These are phyloP conservation scores for Corythornis cristatus DNA, from an alignment of 2,113 vertebrate genomes.

Conservation along the genomic window DNA sequence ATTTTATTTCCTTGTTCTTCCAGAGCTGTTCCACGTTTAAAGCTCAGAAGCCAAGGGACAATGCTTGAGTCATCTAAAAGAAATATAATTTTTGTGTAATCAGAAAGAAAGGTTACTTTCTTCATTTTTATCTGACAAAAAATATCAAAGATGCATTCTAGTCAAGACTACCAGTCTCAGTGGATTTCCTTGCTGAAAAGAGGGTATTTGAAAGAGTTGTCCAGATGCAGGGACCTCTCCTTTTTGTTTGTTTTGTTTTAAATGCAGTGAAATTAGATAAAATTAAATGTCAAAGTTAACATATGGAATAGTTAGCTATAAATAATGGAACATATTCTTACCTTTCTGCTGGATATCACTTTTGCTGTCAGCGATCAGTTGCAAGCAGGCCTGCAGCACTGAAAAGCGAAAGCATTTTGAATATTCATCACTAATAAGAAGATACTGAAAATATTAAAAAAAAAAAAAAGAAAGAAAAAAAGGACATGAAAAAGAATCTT, in stretches of 20 bases:
- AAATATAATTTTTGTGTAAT: background rate
- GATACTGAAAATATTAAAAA: no score
- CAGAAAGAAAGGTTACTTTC: background rate
- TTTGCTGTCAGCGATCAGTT: constrained; percentile 86
- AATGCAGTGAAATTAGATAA: background rate
- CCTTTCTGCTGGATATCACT: constrained; percentile 84
- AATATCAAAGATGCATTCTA: background rate
- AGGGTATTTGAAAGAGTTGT: background rate
- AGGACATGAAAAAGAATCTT: background rate
- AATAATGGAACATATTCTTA: constrained; percentile 59
- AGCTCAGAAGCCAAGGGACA: constrained; percentile 90
- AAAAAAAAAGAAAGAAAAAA: background rate
- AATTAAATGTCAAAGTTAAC: background rate
- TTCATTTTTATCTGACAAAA: background rate
- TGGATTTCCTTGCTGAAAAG: background rate
- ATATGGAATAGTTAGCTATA: background rate
- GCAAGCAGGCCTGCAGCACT: constrained; percentile 90
- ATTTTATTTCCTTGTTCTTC: constrained; percentile 86
- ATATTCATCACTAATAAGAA: background rate
- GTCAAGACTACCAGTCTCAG: background rate
- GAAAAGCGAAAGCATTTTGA: constrained; percentile 57
- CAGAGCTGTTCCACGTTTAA: constrained; percentile 87
- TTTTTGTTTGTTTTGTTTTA: background rate
- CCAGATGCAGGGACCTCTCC: background rate
- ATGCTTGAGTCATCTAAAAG: constrained; percentile 75